Evolutionary conservation across 2,888 invertebrate genomes (phyloP).

Genomic region (Dichetophora obliterata): DNA sequence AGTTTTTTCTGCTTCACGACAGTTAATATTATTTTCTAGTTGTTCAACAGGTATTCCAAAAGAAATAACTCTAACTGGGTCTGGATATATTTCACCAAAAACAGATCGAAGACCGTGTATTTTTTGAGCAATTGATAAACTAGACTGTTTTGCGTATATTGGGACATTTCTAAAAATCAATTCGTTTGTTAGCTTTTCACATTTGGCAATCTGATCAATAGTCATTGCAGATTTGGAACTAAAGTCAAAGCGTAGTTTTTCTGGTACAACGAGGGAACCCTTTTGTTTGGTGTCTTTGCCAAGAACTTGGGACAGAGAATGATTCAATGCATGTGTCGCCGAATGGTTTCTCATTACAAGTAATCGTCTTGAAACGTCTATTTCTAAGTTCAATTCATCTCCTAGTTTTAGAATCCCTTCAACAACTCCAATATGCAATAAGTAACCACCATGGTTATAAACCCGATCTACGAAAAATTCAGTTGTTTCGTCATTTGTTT

Average conservation of each 20-base stretch:
- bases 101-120: constrained; percentile 95
- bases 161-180: constrained; percentile 81
- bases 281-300: constrained; percentile 94
- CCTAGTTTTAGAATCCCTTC: constrained; percentile 88
- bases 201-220: constrained; percentile 85
- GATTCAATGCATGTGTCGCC: constrained; percentile 97
- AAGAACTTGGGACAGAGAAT: constrained; percentile 89
- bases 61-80: constrained; percentile 93
- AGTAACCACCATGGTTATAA: constrained; percentile 95
- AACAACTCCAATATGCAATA: constrained; percentile 91
- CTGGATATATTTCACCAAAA: constrained; percentile 99
- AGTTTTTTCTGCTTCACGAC: constrained; percentile 82
- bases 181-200: constrained; percentile 84
- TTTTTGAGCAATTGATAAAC: constrained; percentile 87
- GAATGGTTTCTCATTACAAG: constrained; percentile 99
- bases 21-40: constrained; percentile 87
- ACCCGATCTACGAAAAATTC: constrained; percentile 95
- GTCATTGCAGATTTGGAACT: constrained; percentile 94
- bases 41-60: constrained; percentile 94
- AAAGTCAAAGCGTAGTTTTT: constrained; percentile 97
- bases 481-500: constrained; percentile 84
- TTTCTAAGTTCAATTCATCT: constrained; percentile 83
- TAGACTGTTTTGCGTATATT: constrained; percentile 90
- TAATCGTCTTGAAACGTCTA: constrained; percentile 88
- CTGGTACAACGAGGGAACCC: constrained; percentile 97